Evolutionary conservation across 2,797 vertebrate genomes (phyloP).

Genomic region (Periophthalmus magnuspinnatus): DNA sequence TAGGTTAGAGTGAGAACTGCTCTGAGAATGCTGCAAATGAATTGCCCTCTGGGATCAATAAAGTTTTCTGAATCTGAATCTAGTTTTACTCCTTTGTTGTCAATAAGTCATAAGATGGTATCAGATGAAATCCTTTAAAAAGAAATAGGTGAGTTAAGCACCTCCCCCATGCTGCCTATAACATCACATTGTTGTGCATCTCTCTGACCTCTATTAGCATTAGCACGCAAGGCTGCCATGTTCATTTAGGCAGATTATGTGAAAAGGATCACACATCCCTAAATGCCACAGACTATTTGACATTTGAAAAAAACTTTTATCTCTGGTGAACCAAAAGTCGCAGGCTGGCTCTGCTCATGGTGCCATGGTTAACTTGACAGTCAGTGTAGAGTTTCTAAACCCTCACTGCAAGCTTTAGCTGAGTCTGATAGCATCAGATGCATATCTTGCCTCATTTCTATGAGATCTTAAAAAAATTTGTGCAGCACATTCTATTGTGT

Average conservation of each 20-base stretch:
- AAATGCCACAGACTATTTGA: constrained; percentile 81
- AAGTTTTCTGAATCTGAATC: too few relatives aligned
- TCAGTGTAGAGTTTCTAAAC: constrained; percentile 55
- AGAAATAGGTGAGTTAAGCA: constrained; percentile 13
- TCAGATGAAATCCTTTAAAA: background rate
- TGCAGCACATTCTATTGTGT: background rate
- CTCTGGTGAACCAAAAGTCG: constrained; percentile 69
- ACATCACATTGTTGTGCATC: constrained; percentile 46
- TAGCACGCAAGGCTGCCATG: constrained; percentile 46
- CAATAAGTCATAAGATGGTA: background rate
- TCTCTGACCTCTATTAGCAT: constrained; percentile 70
- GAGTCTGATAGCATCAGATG: constrained; percentile 67
- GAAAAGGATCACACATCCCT: constrained; percentile 60
- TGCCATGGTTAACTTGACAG: constrained; percentile 51
- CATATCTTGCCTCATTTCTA: constrained; percentile 49
- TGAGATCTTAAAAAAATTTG: background rate
- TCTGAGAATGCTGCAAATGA: too few relatives aligned
- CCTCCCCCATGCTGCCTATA: constrained; percentile 30
- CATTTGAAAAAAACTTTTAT: constrained; percentile 81
- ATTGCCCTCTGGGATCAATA: too few relatives aligned
- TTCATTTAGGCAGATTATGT: constrained; percentile 68
- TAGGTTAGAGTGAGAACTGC: too few relatives aligned
- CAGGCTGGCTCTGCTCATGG: constrained; percentile 52
- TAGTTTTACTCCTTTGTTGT: background rate
- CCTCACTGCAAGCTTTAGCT: constrained; percentile 56